These are phyloP conservation scores for Chymomyza costata DNA, from an alignment of 1,140 invertebrate species.

Conservation along the genomic window DNA sequence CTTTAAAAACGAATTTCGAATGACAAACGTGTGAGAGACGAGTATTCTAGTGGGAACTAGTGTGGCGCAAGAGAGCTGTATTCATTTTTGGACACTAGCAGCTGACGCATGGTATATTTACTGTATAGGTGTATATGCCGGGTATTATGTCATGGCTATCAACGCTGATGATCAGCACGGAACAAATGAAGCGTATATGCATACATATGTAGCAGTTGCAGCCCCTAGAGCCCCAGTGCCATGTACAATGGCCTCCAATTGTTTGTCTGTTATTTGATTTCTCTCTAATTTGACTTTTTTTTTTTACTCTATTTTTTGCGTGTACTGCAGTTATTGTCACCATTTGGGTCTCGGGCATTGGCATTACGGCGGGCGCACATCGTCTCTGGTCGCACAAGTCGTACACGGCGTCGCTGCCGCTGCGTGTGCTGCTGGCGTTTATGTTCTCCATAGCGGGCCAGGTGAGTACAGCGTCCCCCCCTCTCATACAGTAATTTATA, in stretches of 20 bases:
- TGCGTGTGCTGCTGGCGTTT: conserved; percentile 82
- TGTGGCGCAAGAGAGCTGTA: conserved; percentile 17
- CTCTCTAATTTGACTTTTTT: not conserved
- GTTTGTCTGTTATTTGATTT: not conserved
- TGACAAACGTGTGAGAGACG: conserved; percentile 5
- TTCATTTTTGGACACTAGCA: conserved; percentile 6
- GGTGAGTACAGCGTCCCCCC: conserved; percentile 36
- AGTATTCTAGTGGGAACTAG: conserved; percentile 1
- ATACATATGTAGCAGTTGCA: conserved; percentile 33
- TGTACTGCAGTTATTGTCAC: conserved; percentile 79
- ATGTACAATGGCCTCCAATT: conserved; percentile 25
- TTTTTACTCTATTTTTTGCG: not conserved
- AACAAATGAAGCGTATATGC: conserved; percentile 3
- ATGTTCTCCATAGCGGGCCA: conserved; percentile 85
- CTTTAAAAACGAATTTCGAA: conserved; percentile 27
- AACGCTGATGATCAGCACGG: too few relatives aligned
- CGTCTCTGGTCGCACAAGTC: conserved; percentile 89
- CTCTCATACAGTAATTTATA: too few relatives aligned
- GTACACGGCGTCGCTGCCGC: conserved; percentile 86
- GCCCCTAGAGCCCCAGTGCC: too few relatives aligned
- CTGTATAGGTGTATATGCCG: too few relatives aligned
- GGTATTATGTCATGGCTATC: too few relatives aligned
- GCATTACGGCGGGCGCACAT: conserved; percentile 89
- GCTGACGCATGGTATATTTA: conserved; percentile 28
- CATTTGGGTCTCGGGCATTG: conserved; percentile 78